These are phyloP conservation scores for Anisognathus igniventris DNA, from an alignment of 2,797 vertebrate genomes.

Conservation along the genomic window DNA sequence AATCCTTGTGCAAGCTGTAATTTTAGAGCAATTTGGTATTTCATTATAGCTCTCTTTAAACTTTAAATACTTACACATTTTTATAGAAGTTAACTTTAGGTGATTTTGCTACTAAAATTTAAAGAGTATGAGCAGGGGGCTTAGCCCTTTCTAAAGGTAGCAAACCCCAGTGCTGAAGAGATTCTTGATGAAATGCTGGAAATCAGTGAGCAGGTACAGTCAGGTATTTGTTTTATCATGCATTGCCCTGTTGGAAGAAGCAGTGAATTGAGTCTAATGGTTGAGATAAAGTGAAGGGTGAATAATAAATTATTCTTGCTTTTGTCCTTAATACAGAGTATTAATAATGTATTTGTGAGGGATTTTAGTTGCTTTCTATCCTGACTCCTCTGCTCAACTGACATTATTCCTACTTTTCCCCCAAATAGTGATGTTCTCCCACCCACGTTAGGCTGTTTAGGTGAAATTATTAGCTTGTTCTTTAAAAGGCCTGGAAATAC, in stretches of 20 bases:
- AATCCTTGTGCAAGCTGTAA: not conserved
- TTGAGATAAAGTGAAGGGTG: not conserved
- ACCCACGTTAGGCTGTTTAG: not conserved
- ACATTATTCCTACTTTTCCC: not conserved
- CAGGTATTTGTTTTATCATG: not conserved
- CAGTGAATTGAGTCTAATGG: not conserved
- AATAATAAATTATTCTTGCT: not conserved
- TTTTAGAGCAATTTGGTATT: not conserved
- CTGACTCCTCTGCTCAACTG: not conserved
- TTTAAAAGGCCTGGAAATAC: not conserved
- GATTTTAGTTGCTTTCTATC: not conserved
- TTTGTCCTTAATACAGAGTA: not conserved
- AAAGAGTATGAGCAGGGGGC: rapidly evolving
- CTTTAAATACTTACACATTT: not conserved
- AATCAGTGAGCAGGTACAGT: not conserved
- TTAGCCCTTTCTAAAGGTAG: not conserved
- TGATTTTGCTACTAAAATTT: not conserved
- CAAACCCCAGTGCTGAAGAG: not conserved
- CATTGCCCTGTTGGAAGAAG: not conserved
- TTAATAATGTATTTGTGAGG: not conserved
- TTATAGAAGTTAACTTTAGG: not conserved
- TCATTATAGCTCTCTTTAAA: not conserved
- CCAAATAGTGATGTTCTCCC: not conserved
- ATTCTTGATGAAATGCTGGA: not conserved
- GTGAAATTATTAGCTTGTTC: not conserved